Conservation (phyloP, 2,888 invertebrate genomes). For the Cecidostiba fungosa region DNA sequence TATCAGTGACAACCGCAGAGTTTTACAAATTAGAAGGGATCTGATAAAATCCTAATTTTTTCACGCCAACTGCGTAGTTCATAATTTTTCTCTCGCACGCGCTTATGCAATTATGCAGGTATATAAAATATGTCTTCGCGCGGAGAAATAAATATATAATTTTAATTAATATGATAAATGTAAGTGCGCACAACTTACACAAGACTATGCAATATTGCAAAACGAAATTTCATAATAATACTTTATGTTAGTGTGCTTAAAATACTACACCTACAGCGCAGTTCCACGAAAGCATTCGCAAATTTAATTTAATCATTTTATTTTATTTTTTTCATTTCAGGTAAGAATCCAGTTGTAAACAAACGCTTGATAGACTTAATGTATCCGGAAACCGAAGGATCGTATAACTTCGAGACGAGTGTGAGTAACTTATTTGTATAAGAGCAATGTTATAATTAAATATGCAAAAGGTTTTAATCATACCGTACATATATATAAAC, state of each 20-base stretch:
- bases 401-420: neutral
- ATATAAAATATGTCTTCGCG: slow-evolving; percentile 38
- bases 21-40: slow-evolving; percentile 18
- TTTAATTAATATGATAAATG: slow-evolving; percentile 60
- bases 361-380: neutral
- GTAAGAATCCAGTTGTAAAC: slow-evolving; percentile 47
- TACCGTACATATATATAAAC: too few species aligned
- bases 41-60: slow-evolving; percentile 10
- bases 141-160: slow-evolving; percentile 51
- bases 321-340: slow-evolving; percentile 58
- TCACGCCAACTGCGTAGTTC: neutral
- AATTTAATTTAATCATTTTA: slow-evolving; percentile 34
- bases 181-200: slow-evolving; percentile 50
- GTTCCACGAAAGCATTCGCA: slow-evolving; percentile 28
- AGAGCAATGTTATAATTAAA: too few species aligned
- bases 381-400: neutral
- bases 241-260: slow-evolving; percentile 33
- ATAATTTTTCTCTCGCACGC: neutral
- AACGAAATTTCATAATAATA: slow-evolving; percentile 54
- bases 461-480: neutral
- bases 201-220: slow-evolving; percentile 56
- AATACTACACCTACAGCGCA: slow-evolving; percentile 14
- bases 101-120: slow-evolving; percentile 17
- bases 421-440: neutral
- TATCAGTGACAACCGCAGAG: neutral